Percentiles rank a stretch among this genome's conserved stretches.
Evolutionary conservation across 2,797 vertebrate species (phyloP).

Genomic region (Pyrocephalus nanus): DNA sequence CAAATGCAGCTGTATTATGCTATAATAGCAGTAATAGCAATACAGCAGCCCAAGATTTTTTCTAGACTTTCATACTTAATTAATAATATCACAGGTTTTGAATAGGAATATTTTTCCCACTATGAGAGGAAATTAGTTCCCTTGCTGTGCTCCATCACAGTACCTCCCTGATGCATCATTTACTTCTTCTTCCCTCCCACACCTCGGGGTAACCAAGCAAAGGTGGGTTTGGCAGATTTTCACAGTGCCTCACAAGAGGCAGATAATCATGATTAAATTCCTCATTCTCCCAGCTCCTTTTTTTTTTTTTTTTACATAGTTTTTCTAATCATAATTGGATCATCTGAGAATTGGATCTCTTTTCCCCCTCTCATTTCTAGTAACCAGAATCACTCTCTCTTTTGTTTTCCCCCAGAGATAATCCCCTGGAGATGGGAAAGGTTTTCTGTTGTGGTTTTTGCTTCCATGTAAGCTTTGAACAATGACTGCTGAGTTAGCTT

Average conservation of each 20-base stretch:
- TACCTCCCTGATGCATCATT: not conserved
- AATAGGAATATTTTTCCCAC: conserved; percentile 7
- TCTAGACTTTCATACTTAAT: not conserved
- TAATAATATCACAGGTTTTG: not conserved
- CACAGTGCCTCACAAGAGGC: conserved; percentile 8
- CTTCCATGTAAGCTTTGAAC: conserved; percentile 65
- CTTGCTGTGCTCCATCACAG: not conserved
- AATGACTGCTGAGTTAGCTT: conserved; percentile 66
- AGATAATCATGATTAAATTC: conserved; percentile 59
- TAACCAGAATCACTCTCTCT: not conserved
- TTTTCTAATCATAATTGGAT: conserved; percentile 70
- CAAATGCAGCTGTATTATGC: not conserved
- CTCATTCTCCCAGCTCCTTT: not conserved
- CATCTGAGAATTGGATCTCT: conserved; percentile 58
- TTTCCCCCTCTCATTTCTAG: not conserved
- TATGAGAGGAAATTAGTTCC: not conserved
- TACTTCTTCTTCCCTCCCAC: not conserved
- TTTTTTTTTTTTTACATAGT: conserved; percentile 43
- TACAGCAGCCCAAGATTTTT: not conserved
- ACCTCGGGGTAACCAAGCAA: not conserved
- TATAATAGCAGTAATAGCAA: not conserved
- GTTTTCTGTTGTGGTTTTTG: conserved; percentile 49
- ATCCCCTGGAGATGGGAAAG: conserved; percentile 55
- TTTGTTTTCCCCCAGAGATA: not conserved
- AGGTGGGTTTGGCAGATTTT: conserved; percentile 51